Percentiles rank a stretch among this genome's conserved stretches.
Evolutionary conservation across 35 echinoderm and acorn worm species (phyloP).

Genomic region (Hemicentrotus pulcherrimus): DNA sequence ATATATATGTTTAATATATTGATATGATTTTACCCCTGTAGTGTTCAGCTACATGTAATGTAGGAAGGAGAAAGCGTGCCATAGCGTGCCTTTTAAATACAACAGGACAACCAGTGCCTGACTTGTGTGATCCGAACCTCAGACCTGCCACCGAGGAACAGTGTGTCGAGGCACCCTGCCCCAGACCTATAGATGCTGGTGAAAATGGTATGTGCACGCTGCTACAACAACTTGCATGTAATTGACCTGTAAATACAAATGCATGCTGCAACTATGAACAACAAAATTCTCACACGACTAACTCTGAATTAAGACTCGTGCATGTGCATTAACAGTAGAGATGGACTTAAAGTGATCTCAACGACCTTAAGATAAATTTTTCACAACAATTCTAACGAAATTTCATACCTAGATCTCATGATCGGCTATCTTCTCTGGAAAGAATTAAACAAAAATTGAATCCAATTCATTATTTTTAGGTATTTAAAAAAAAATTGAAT

Average conservation of each 20-base stretch:
- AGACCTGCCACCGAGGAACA: neutral
- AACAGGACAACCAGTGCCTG: neutral
- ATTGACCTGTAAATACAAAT: neutral
- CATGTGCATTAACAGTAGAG: neutral
- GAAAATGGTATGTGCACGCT: neutral
- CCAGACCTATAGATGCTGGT: neutral
- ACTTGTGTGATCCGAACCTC: neutral
- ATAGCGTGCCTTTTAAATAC: slow-evolving; percentile 3
- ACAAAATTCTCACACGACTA: neutral
- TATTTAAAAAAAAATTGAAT: neutral
- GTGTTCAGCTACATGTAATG: slow-evolving; percentile 16
- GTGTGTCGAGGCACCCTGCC: neutral
- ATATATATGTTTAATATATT: no score
- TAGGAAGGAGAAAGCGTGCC: neutral
- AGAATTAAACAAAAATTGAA: neutral
- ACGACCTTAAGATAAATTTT: neutral
- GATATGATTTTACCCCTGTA: neutral
- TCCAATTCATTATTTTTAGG: neutral
- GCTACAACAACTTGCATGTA: neutral
- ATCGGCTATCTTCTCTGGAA: no score
- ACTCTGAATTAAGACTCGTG: neutral
- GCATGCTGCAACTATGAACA: neutral
- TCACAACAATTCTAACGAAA: neutral
- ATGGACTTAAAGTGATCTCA: neutral
- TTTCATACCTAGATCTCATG: no score